Evolutionary conservation across 2,113 vertebrate genomes (phyloP), one percentile per base, ranked within the genome.

Genomic region (Oreochromis aureus): DNA sequence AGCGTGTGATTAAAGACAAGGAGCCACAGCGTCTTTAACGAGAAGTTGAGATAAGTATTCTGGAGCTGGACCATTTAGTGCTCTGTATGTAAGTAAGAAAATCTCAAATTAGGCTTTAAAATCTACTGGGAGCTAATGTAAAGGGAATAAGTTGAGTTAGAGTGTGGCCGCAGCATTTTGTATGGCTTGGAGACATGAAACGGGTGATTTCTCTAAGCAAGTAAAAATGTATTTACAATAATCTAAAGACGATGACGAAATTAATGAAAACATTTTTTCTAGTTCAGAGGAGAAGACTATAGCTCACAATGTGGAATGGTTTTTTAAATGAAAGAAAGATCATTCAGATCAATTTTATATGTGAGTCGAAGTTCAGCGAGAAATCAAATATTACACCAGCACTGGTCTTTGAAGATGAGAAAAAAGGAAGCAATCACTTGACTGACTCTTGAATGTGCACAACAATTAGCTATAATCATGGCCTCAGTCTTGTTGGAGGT

Each of bases 121-220:
- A 54, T 54, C 53, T 54, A 54, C 3, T 54, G 53, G 53, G 1
- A 54, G 19, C 53, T 22, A 54, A 54, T 0, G 53, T 54, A 54
- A 54, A 54, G 10, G 19, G 53, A 54, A 54, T 11, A 22, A 54
- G 53, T 0, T 54, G 53, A 54, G 53, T 54, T 54, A 54, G 53
- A 30, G 30, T 54, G 19, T 54, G 53, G 1, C 53, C 0, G 53
- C 53, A 54, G 0, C 19, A 0, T 54, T 54, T 54, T 54, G 53
- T 54, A 54, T 11, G 11, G 19, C 53, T 54, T 54, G 53, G 53
- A 54, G 53, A 54, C 19, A 0, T 22, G 19, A 54, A 54, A 22
- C 10, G 11, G 19, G 53, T 54, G 53, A 54, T 54, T 22, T 54
- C 19, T 22, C 41, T 44, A 44, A 44, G 5, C 5, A 44, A 54